Percentiles rank a stretch among this genome's conserved stretches.
Conservation (phyloP, 2,888 invertebrate species). For the Lasioglossum lativentre region DNA sequence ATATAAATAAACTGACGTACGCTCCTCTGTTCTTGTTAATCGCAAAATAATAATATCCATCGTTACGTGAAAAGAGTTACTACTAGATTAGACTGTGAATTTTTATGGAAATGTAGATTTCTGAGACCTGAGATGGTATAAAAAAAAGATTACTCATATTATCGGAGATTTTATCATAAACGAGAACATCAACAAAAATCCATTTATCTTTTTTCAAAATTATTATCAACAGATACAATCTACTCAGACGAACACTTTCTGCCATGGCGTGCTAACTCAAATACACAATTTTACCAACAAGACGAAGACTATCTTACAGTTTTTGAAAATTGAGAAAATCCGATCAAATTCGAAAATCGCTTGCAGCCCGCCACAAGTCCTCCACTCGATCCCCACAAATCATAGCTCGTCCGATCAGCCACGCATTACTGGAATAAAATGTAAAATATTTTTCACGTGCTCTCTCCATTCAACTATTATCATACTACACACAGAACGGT, state of each 20-base stretch:
- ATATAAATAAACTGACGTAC: too few relatives aligned
- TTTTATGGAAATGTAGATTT: too few relatives aligned
- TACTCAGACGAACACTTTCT: not conserved
- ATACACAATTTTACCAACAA: not conserved
- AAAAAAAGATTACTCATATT: too few relatives aligned
- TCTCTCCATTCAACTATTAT: constrained; percentile 68
- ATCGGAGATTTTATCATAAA: too few relatives aligned
- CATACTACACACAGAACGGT: constrained; percentile 65
- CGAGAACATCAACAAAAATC: too few relatives aligned
- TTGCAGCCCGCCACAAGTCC: constrained; percentile 68
- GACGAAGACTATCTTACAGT: not conserved
- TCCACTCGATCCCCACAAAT: constrained; percentile 20
- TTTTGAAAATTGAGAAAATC: not conserved
- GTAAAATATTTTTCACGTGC: constrained; percentile 70
- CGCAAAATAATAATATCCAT: too few relatives aligned
- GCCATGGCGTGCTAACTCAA: not conserved
- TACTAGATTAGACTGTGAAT: too few relatives aligned
- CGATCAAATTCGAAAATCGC: constrained; percentile 27
- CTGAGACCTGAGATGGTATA: too few relatives aligned
- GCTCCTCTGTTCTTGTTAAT: too few relatives aligned
- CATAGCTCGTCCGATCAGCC: constrained; percentile 41
- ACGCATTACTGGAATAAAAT: constrained; percentile 69
- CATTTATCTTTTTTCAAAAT: not conserved
- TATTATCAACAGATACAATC: not conserved
- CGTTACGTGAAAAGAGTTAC: too few relatives aligned